Evolutionary conservation across 2,888 invertebrate species (phyloP).

Genomic region (Mesoligia furuncula): DNA sequence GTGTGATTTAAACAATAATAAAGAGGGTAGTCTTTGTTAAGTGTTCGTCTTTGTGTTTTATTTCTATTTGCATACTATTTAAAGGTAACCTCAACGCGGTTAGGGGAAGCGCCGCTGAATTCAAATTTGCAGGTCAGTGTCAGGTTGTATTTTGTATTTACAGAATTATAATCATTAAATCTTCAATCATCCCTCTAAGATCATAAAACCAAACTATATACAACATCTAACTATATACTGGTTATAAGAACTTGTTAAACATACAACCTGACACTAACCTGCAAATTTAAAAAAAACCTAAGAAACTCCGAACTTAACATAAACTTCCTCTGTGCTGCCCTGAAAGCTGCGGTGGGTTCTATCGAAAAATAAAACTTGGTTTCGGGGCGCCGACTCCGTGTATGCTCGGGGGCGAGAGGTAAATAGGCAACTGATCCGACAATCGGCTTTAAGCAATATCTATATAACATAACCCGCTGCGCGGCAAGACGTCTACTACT

Average conservation of each 20-base stretch:
- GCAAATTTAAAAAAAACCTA: too few relatives aligned
- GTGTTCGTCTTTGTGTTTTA: conserved; percentile 41
- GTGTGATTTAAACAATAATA: conserved; percentile 41
- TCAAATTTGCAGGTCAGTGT: too few relatives aligned
- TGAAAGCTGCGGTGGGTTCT: background rate
- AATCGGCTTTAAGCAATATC: background rate
- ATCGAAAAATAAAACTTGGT: background rate
- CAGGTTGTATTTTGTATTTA: too few relatives aligned
- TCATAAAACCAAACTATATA: too few relatives aligned
- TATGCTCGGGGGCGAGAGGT: background rate
- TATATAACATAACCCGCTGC: background rate
- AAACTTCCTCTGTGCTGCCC: background rate
- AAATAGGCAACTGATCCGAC: background rate
- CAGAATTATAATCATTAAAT: too few relatives aligned
- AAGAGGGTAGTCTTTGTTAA: conserved; percentile 42
- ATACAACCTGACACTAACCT: too few relatives aligned
- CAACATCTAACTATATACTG: too few relatives aligned
- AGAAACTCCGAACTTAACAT: too few relatives aligned
- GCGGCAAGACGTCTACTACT: background rate
- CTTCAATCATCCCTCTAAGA: too few relatives aligned
- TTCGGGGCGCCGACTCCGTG: background rate
- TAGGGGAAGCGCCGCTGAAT: too few relatives aligned
- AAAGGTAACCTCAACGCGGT: background rate
- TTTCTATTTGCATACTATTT: conserved; percentile 6
- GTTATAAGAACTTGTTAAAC: too few relatives aligned